Evolutionary conservation across 2,797 vertebrate species (phyloP), one percentile per base, ranked within the genome.

Genomic region (Takifugu ocellatus): DNA sequence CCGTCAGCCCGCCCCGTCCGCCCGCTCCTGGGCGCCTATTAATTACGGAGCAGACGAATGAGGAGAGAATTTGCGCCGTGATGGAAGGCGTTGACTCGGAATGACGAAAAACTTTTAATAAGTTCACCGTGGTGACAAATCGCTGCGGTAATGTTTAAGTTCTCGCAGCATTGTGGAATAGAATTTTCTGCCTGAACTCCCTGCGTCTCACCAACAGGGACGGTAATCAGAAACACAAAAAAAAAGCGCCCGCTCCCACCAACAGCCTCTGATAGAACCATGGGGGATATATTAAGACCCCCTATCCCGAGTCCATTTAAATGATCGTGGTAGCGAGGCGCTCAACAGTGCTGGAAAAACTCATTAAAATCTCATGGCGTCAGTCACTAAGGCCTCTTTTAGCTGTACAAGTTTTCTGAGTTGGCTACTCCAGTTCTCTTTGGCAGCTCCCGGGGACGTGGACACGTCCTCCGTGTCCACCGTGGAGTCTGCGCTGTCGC

Each of bases 171-270:
- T 83, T 80, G 84, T 86, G 73, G 89, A 88, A 89, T 78, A 73
- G 87, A 85, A 90, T 90, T 90, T 89, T 90, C 87, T 90, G 89
- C 89, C 89, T 89, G 79, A 89, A 83, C 88, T 91, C 77, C 80
- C 77, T 17, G 80, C 84, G 82, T 90, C 86, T 89, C 81, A 77
- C 87, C 89, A 89, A 90, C 90, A 85, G 89, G 87, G 90, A 90
- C 56, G 77, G 82, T 89, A 91, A 91, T 91, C 87, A 91, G 91
- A 91, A 90, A 83, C 82, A 83, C 86, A 91, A 91, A 91, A 90
- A 83, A 83, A 82, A 88, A 89, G 77, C 84, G 84, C 78, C 61
- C 54, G 76, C 86, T 84, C 80, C 79, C 77, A 65, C 79, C 78
- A 82, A 85, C 85, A 82, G 85, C 87, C 84, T 88, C 75, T 83